Base-by-base conservation (phyloP, 2,797 vertebrate genomes). In the Ctenopoma kingsleyae region DNA sequence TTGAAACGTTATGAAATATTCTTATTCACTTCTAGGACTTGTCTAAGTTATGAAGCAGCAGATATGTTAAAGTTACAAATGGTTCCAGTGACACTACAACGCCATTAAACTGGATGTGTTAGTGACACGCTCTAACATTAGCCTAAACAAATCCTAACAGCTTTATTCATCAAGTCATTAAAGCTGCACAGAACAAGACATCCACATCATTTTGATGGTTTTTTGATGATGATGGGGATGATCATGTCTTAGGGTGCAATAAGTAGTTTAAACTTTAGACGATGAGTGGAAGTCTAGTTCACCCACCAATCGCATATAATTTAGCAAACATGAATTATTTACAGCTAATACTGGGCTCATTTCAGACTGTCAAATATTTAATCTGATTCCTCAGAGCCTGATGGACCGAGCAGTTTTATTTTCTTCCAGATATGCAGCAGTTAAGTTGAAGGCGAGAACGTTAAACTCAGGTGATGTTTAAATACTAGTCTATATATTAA, bases 271-370 rank as follows among this genome's bases (percentile, higher is more conserved):
- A 8, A 9, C 30, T 32, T 32, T 32, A 32, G 30, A 35, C 38
- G 10, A n/a, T 22, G 12, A 20, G 41, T 30, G 10, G 48, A 30
- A 7, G 25, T 62, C 15, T 5, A n/a, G 9, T 25, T 43, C 15
- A 23, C 15, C 19, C 44, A 40, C 15, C 10, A 9, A 15, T 25
- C 20, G 0, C 43, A 19, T 9, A 19, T 12, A 6, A 40, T 36
- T 44, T 22, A 62, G 38, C 17, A 22, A 46, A 58, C 32, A 41
- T 58, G 2, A 63, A 58, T 48, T 53, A 64, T 64, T 48, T 43
- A 56, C 23, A 55, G 63, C 43, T 32, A 3, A 7, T 1, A 1
- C 15, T 49, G 13, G 10, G 16, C 38, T 43, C 56, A 67, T 16
- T 48, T 47, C 47, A 48, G 41, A 8, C 32, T 8, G 13, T 27